Evolutionary conservation across 2,113 vertebrate species (phyloP).

Genomic region (Pituophis catenifer): DNA sequence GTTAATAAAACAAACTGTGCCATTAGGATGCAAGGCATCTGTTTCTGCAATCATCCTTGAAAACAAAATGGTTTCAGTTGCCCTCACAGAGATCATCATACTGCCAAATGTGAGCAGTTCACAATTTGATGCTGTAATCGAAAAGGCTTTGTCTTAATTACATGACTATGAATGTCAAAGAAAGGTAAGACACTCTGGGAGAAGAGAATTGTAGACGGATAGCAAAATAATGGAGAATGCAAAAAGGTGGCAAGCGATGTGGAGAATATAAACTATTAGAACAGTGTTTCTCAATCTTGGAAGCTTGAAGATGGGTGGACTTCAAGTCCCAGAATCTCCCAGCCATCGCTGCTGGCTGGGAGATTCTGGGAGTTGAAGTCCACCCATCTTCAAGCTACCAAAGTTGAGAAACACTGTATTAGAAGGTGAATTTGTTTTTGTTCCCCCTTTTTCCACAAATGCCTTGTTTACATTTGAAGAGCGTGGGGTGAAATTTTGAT

Average conservation of each 20-base stretch:
- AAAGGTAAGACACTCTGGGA: neutral
- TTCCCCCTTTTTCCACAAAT: neutral
- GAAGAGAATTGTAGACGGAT: neutral
- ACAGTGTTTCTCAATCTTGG: too few species aligned
- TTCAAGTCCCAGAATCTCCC: too few species aligned
- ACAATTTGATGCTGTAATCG: neutral
- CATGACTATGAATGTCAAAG: neutral
- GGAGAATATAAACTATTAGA: neutral
- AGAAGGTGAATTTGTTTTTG: neutral
- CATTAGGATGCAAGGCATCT: neutral
- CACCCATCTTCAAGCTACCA: too few species aligned
- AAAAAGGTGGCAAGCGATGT: neutral
- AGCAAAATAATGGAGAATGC: neutral
- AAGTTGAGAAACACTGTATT: too few species aligned
- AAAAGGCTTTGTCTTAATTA: neutral
- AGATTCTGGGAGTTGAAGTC: too few species aligned
- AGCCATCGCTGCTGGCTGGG: too few species aligned
- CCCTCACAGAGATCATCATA: neutral
- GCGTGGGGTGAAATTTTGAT: neutral
- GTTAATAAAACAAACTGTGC: neutral
- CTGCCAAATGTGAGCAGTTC: neutral
- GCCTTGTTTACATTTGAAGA: neutral
- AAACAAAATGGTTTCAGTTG: neutral
- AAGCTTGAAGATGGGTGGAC: too few species aligned
- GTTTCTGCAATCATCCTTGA: neutral